A percentile compares a stretch with the other conserved stretches of the same genome.
Conservation (phyloP, 2,888 invertebrate species). For the Plagodis pulveraria region DNA sequence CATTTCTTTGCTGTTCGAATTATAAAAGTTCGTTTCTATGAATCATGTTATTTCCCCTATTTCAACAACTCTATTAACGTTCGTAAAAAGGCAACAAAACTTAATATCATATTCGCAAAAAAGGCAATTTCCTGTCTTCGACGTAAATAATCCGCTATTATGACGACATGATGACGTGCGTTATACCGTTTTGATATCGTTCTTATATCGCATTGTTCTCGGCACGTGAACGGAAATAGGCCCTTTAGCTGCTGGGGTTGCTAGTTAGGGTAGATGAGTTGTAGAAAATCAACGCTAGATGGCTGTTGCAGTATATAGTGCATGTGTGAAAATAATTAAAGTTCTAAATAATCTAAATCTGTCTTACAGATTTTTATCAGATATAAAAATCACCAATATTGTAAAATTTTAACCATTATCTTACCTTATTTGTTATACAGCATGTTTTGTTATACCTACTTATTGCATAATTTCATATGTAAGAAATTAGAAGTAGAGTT, state of each 20-base stretch:
- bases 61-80: not conserved
- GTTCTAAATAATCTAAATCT: too few relatives aligned
- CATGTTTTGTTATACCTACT: too few relatives aligned
- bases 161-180: constrained; percentile 66
- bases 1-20: too few relatives aligned
- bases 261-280: constrained; percentile 25
- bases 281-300: constrained; percentile 50
- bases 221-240: constrained; percentile 80
- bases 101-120: constrained; percentile 38
- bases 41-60: not conserved
- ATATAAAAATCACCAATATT: too few relatives aligned
- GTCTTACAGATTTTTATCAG: too few relatives aligned
- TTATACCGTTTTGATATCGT: constrained; percentile 62
- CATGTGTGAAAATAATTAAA: too few relatives aligned
- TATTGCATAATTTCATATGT: too few relatives aligned
- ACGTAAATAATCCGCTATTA: constrained; percentile 72
- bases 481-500: too few relatives aligned
- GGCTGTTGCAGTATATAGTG: constrained; percentile 45
- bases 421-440: too few relatives aligned
- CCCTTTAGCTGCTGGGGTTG: constrained; percentile 49
- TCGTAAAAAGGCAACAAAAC: constrained; percentile 19
- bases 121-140: constrained; percentile 75
- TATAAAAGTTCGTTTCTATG: too few relatives aligned
- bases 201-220: constrained; percentile 61
- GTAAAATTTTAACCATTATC: too few relatives aligned